Percentiles rank a stretch among this genome's conserved stretches.
Evolutionary conservation across 2,113 vertebrate genomes (phyloP).

Genomic region (Amblyornis subalaris): DNA sequence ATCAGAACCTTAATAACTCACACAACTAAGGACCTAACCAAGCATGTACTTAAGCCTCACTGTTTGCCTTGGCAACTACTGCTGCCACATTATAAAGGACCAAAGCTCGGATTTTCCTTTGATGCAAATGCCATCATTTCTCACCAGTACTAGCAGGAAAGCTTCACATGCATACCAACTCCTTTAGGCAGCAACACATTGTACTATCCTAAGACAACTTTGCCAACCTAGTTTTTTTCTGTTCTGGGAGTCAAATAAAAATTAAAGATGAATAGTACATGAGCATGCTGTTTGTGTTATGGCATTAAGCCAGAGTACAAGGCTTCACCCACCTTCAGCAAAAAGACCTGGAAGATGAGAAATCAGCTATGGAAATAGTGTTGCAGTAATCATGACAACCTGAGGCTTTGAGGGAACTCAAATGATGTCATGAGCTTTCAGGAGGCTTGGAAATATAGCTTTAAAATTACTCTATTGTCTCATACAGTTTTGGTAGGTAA

Average conservation of each 20-base stretch:
- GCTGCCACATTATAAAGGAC: not conserved
- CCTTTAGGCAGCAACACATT: not conserved
- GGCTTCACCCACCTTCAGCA: not conserved
- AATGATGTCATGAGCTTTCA: not conserved
- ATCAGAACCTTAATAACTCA: not conserved
- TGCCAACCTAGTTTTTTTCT: not conserved
- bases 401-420: not conserved
- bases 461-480: not conserved
- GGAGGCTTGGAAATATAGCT: not conserved
- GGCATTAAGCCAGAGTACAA: not conserved
- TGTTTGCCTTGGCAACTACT: conserved; percentile 10
- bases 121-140: not conserved
- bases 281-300: not conserved
- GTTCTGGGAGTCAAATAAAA: not conserved
- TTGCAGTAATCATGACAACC: not conserved
- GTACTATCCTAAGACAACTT: not conserved
- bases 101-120: conserved; percentile 2
- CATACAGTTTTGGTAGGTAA: not conserved
- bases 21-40: not conserved
- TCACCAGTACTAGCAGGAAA: not conserved
- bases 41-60: not conserved
- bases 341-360: not conserved
- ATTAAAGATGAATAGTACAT: not conserved
- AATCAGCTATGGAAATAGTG: not conserved
- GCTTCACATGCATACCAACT: not conserved